Evolutionary conservation across 2,888 invertebrate genomes (phyloP), one percentile per base, ranked within the genome.

Genomic region (Galeruca laticollis): DNA sequence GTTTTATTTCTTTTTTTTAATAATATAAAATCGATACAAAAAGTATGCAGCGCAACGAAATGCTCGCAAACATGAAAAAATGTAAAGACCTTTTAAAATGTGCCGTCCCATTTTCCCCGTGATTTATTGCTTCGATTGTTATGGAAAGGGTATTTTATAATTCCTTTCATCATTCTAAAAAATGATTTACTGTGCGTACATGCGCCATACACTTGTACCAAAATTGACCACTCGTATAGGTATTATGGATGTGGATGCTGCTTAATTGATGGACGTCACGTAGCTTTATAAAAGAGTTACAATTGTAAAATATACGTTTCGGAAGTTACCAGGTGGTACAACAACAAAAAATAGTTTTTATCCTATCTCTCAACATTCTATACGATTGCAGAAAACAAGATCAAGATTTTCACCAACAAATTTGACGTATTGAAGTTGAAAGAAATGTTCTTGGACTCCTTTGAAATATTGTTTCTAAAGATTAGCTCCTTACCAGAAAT

Each of bases 31-130:
- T 73, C 73, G 69, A 73, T 70, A 71, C 56, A 67, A 70, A 73
- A 70, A 54, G 65, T 68, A 62, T 70, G 66, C 61, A 66, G 68
- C 65, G 71, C 69, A 68, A 71, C 69, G 69, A 67, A 71, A 73
- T 70, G 69, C 65, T 71, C 60, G 69, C 71, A 61, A 67, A 69
- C 66, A 66, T 60, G 73, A 69, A 71, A 73, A 74, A 69, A 69
- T 68, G 68, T 67, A 72, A 72, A 67, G 72, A 71, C 72, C 74
- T 70, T 72, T 72, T 71, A 71, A 72, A 74, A 72, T 74, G 70
- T 65, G 66, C 68, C 70, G 69, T 72, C 69, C 74, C 67, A 68
- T 70, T 74, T 74, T 69, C 68, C 54, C 57, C 63, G 68, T 74
- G 74, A 74, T 72, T 74, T 70, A 72, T 70, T 67, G 63, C 70